Evolutionary conservation across 2,113 vertebrate species (phyloP).

Genomic region (Microcebus ravelobensis): DNA sequence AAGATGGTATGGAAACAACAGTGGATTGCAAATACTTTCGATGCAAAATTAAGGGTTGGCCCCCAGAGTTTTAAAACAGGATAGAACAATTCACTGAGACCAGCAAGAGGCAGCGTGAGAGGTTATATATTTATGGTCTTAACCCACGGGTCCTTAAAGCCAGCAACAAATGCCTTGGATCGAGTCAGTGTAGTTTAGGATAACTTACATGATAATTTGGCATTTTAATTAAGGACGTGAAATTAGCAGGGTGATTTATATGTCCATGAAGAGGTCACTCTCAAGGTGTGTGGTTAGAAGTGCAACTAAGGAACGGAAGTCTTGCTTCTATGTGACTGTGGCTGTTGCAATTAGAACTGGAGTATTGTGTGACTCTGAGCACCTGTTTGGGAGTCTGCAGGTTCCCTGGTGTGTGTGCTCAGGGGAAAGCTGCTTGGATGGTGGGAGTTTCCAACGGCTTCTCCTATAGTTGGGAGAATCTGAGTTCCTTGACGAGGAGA

Average conservation of each 20-base stretch:
- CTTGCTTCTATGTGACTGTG: not conserved
- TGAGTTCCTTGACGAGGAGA: not conserved
- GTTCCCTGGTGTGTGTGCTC: too few species aligned
- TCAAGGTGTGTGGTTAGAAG: not conserved
- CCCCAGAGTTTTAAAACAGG: not conserved
- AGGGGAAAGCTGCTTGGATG: not conserved
- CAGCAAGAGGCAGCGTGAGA: not conserved
- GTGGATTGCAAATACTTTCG: not conserved
- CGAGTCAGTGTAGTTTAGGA: not conserved
- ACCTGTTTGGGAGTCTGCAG: fast-evolving
- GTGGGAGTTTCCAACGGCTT: not conserved
- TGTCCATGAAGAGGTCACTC: not conserved
- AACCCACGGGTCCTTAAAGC: not conserved
- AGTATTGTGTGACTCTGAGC: too few species aligned
- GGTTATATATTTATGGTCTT: not conserved
- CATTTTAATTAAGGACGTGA: not conserved
- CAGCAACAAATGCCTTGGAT: not conserved
- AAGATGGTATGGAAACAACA: not conserved
- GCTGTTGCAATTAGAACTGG: not conserved
- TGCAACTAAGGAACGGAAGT: not conserved
- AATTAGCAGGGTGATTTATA: not conserved
- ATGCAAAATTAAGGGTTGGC: not conserved
- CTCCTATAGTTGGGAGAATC: not conserved
- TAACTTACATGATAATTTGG: not conserved
- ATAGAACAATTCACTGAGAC: not conserved